Base-by-base conservation (phyloP, 2,797 vertebrate species). In the Cynopterus sphinx region DNA sequence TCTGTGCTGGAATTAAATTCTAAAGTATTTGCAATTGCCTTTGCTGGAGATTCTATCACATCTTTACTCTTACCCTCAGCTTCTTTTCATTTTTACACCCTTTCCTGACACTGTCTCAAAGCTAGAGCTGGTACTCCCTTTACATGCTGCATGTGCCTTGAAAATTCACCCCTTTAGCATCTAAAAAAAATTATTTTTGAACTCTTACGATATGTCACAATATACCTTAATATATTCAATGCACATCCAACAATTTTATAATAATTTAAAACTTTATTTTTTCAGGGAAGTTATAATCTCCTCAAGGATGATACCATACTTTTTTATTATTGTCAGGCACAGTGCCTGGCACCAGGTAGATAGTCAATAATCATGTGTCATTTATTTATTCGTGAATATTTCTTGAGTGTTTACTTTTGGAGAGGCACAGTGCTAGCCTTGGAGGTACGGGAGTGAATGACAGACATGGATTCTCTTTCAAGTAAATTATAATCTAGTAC, bases 21-120 rank as follows among this genome's bases (percentile, higher is more conserved):
- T 87, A 39, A 91, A 65, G 75, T 55, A 31, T 51, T 83, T 43
- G 16, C 63, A 84, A 84, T 90, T 46, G 46, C 84, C 59, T 85
- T 65, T 31, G 28, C 59, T 68, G 26, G 86, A 94, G 68, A 68
- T 28, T 61, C 74, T 63, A 16, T 74, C 79, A 90, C 17, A 73
- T 70, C 59, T 82, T 61, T 71, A 61, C 75, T 33, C 53, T 65
- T 59, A 43, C 21, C 36, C 22, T 31, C 87, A 67, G 31, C 51
- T 51, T 53, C 49, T 85, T 36, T 68, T 85, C 79, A 31, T 91
- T 67, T 82, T 33, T 79, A 46, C 92, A 43, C 26, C 51, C 28
- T 75, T 88, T 63, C 43, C 2, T 12, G 73, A 59, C 16, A 74
- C 51, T 22, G 3, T 74, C 41, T 91, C 8, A 33, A 53, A 65